phyloP scores from a whole-genome alignment of 2,797 vertebrate genomes.

The Enteromius viviparus region DNA sequence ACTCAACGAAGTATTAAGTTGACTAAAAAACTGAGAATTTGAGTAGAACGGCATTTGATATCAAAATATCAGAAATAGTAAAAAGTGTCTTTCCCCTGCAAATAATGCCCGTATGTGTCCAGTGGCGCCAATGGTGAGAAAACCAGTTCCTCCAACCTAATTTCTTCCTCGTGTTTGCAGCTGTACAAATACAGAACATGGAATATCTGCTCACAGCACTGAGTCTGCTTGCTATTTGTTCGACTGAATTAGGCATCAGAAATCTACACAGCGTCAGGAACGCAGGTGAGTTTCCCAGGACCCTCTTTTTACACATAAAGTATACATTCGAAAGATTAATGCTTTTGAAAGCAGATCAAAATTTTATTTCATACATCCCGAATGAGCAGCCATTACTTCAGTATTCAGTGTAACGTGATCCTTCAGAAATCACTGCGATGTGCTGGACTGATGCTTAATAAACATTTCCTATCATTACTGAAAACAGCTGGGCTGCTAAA shows the following conservation, averaged over 20 bases:
- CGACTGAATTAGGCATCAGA: conserved; percentile 60
- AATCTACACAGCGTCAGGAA: conserved; percentile 50
- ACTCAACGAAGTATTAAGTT: neutral
- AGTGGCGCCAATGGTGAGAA: conserved; percentile 35
- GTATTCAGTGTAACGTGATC: neutral
- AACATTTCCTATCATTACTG: neutral
- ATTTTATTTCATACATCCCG: neutral
- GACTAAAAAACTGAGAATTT: neutral
- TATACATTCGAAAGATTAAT: neutral
- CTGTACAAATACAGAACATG: conserved; percentile 75
- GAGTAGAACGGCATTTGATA: neutral
- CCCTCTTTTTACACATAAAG: neutral
- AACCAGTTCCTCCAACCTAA: conserved; percentile 63
- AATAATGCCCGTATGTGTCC: neutral
- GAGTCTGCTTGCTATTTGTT: conserved; percentile 67
- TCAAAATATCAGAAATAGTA: neutral
- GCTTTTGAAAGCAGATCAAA: neutral
- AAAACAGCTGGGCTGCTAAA: neutral
- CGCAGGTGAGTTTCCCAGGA: conserved; percentile 57
- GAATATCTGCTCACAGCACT: conserved; percentile 59
- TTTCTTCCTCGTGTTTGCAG: conserved; percentile 70
- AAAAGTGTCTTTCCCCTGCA: neutral
- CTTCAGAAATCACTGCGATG: neutral
- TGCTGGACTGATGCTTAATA: neutral
- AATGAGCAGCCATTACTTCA: neutral